phyloP scores from a whole-genome alignment of 2,888 invertebrate genomes.

The Hypena proboscidalis region DNA sequence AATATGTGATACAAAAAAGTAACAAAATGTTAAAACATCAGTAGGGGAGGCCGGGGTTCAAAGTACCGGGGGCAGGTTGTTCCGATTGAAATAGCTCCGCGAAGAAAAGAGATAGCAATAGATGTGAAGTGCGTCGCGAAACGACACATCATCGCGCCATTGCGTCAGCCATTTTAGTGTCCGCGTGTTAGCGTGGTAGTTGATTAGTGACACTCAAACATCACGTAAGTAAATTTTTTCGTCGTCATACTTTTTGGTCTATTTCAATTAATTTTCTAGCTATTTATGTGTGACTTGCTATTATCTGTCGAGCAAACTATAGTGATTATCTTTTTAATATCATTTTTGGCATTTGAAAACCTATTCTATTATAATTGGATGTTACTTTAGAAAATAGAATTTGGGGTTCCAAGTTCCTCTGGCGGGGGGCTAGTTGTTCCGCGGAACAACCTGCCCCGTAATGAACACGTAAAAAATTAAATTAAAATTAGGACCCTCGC shows the following conservation, averaged over 20 bases:
- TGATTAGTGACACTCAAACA: background rate
- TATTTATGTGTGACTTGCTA: background rate
- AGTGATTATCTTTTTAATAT: background rate
- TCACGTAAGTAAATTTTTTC: constrained; percentile 5
- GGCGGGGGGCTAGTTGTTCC: constrained; percentile 1
- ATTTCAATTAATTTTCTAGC: background rate
- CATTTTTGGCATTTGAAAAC: background rate
- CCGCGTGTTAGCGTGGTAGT: too few species aligned
- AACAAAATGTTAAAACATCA: too few species aligned
- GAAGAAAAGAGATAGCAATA: constrained; percentile 5
- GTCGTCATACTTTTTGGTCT: constrained; percentile 1
- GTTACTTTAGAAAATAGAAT: background rate
- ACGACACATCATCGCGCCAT: background rate
- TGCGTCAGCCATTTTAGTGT: background rate
- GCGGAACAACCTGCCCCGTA: constrained; percentile 8
- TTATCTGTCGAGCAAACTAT: background rate
- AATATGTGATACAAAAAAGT: too few species aligned
- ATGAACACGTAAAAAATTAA: background rate
- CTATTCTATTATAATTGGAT: background rate
- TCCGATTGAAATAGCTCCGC: background rate
- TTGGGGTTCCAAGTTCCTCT: constrained; percentile 1
- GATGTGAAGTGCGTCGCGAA: background rate
- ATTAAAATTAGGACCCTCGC: too few species aligned
- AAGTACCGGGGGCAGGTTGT: constrained; percentile 2
- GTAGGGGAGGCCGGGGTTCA: constrained; percentile 1